Base-by-base conservation (phyloP, 2,797 vertebrate species). In the Morelia viridis region DNA sequence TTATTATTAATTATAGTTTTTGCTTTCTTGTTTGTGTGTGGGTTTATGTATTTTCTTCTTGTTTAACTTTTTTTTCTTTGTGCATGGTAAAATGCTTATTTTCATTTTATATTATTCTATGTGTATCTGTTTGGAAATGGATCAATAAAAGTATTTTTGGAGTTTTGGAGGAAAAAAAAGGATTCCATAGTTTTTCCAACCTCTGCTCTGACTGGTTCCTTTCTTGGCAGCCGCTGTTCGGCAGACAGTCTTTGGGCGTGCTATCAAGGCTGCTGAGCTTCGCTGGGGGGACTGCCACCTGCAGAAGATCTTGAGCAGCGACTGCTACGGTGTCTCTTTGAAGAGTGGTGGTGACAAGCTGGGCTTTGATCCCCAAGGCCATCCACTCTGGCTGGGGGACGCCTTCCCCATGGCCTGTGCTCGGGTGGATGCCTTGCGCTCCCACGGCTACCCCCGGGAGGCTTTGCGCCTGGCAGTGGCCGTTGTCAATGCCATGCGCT, bases 371-470 rank as follows among this genome's bases (percentile, higher is more conserved):
- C 95, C 97, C 28, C 97, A 97, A 94, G 97, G 97, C 68, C 97
- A 93, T 50, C 97, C 97, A 0, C 95, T 97, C 0, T 97, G 97
- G 97, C 95, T 97, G 53, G 96, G 96, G 0, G 97, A 97, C 50
- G 96, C 97, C 58, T 96, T 97, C 80, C 97, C 97, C 50, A 97
- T 96, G 0, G 97, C 97, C 53, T 97, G 97, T 0, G 97, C 97
- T 15, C 96, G 97, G 0, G 97, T 97, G 80, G 97, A 97, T 50
- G 96, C 97, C 8, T 93, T 97, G 94, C 95, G 97, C 1, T 97
- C 97, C 28, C 97, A 97, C 0, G 97, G 97, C 11, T 97, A 97
- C 62, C 96, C 96, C 13, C 94, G 91, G 5, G 96, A 97, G 94
- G 97, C 97, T 80, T 94, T 97, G 92, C 95, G 97, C 35, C 95